Evolutionary conservation across 2,113 vertebrate species (phyloP).

Genomic region (Otus sunia): DNA sequence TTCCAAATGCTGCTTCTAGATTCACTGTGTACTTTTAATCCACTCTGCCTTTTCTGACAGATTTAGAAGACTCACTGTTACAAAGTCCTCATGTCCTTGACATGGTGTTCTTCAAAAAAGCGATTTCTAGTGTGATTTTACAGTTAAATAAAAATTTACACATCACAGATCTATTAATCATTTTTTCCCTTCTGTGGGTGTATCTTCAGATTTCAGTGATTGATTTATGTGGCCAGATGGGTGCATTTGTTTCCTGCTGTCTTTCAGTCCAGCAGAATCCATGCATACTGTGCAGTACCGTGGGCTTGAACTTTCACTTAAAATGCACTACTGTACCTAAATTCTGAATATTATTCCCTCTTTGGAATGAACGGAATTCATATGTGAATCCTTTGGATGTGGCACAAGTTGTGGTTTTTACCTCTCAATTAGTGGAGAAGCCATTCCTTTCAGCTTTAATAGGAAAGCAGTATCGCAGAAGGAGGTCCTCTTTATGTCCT

Average conservation of each 20-base stretch:
- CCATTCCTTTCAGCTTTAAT: background rate
- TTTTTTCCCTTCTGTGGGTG: constrained; percentile 52
- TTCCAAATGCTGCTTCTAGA: background rate
- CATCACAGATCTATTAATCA: constrained; percentile 58
- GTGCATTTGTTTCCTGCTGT: constrained; percentile 65
- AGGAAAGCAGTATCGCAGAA: background rate
- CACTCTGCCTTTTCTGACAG: background rate
- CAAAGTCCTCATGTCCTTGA: constrained; percentile 17
- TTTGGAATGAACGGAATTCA: background rate
- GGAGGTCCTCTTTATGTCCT: background rate
- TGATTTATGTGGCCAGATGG: constrained; percentile 68
- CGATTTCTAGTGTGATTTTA: constrained; percentile 8
- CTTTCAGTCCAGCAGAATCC: constrained; percentile 57
- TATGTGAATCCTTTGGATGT: background rate
- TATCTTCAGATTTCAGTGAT: constrained; percentile 63
- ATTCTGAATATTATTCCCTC: background rate
- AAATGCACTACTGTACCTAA: constrained; percentile 12
- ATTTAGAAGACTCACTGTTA: background rate
- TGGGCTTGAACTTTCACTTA: constrained; percentile 54
- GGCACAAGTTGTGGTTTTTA: background rate
- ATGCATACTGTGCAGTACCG: background rate
- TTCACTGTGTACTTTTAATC: background rate
- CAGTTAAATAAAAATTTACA: constrained; percentile 60
- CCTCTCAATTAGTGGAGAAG: background rate
- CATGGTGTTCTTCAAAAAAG: constrained; percentile 5